A percentile compares a stretch with the other conserved stretches of the same genome.
Conservation (phyloP, 2,113 vertebrate species). For the Diphyllodes magnificus region DNA sequence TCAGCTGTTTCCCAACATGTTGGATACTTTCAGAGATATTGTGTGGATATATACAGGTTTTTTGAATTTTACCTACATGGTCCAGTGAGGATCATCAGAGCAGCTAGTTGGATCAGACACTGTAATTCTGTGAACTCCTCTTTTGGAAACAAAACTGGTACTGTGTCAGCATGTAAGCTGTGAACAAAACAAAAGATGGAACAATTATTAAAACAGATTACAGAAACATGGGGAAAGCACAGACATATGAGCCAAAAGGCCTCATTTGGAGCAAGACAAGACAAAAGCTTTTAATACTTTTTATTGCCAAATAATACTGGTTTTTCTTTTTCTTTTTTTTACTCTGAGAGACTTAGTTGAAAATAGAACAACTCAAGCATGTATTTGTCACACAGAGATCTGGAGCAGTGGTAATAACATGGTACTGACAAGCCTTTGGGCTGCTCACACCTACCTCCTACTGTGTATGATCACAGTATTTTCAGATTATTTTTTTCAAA, state of each 20-base stretch:
- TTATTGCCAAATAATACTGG: neutral
- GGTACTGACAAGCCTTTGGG: neutral
- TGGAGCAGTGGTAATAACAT: neutral
- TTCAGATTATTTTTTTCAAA: neutral
- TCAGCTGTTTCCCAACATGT: neutral
- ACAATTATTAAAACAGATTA: neutral
- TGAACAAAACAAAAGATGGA: neutral
- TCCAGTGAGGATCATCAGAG: slow-evolving; percentile 51
- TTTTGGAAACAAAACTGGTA: slow-evolving; percentile 33
- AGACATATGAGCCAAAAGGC: neutral
- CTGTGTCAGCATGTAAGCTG: slow-evolving; percentile 37
- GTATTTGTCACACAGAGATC: neutral
- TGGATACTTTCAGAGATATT: neutral
- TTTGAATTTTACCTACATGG: slow-evolving; percentile 44
- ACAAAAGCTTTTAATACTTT: neutral
- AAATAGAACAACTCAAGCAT: neutral
- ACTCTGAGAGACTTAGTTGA: neutral
- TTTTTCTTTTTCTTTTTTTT: neutral
- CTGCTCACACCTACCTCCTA: neutral
- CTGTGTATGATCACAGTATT: neutral
- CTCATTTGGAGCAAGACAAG: neutral
- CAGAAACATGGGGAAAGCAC: neutral
- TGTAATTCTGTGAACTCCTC: neutral
- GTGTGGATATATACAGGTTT: neutral
- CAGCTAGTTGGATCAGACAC: neutral